Evolutionary conservation across 2,113 vertebrate species (phyloP), one percentile per base, ranked within the genome.

Genomic region (Chloebia gouldiae): DNA sequence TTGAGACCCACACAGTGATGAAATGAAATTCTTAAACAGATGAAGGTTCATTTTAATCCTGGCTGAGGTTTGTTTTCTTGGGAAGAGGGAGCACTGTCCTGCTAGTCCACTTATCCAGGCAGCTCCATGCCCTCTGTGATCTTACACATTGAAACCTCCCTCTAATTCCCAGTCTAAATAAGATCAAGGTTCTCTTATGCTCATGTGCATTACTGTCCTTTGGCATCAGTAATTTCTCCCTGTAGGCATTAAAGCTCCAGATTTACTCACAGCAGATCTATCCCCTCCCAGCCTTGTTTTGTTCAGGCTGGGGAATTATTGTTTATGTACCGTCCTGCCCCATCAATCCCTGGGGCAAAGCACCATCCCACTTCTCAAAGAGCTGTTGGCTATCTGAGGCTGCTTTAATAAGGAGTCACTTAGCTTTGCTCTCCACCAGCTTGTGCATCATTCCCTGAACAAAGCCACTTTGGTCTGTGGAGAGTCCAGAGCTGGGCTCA

Each of bases 361-460:
- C 70, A 53, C 0, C 0, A 64, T 60, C 33, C 49, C 35, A 13
- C 54, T 77, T 85, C 77, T 92, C 77, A 90, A 42, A 78, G 73
- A 68, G 59, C 69, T 77, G 35, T 9, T 77, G 50, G 84, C 15
- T 54, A 7, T 86, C 75, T 93, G 75, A 88, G 72, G 80, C 81
- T 95, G 85, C 81, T 66, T 90, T 93, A 54, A 54, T 47, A 20
- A 85, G 92, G 56, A 90, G 63, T 80, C 75, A 50, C 68, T 94
- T 10, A 63, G 87, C 81, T 94, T 59, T 94, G 91, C 59, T 72
- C 63, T 82, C 80, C 51, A 78, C 39, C 68, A 82, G 71, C 88
- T 86, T 44, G 13, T 77, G 78, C 85, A n/a, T 88, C 88, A 66
- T 91, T 91, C 81, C 66, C 92, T 39, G 77, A 90, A 80, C 93